Percentiles rank a stretch among this genome's conserved stretches.
phyloP scores from a whole-genome alignment of 37 sponge, comb jelly and placozoan genomes.

The Mnemiopsis leidyi region DNA sequence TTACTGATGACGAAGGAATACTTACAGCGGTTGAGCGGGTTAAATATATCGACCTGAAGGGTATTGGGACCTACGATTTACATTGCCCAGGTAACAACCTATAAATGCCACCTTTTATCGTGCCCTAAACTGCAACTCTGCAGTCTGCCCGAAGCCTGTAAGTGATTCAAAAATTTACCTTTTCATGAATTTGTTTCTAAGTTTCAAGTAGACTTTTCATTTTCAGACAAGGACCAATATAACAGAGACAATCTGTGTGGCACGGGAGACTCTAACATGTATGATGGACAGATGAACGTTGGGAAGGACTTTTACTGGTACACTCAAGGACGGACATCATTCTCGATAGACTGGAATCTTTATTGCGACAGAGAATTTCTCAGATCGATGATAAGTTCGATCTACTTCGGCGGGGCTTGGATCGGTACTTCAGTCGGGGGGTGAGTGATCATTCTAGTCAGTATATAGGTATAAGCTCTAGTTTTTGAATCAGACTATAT shows the following conservation, averaged over 20 bases:
- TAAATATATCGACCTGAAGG: background rate
- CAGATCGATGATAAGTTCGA: background rate
- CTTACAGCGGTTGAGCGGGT: background rate
- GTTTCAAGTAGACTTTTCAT: too few species aligned
- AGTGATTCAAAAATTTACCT: too few species aligned
- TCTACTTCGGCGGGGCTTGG: conserved; percentile 10
- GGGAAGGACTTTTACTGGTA: background rate
- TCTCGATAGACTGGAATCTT: background rate
- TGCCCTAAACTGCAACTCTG: too few species aligned
- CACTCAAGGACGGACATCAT: background rate
- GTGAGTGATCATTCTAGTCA: too few species aligned
- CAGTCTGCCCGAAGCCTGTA: too few species aligned
- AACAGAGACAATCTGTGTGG: conserved; percentile 15
- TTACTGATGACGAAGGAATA: background rate
- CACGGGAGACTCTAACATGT: background rate
- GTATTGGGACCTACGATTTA: background rate
- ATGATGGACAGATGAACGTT: background rate
- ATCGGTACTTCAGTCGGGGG: background rate
- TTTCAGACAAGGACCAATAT: conserved; percentile 23
- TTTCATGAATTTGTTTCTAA: too few species aligned
- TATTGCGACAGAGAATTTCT: background rate
- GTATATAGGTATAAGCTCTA: too few species aligned
- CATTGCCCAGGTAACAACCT: conserved; percentile 37
- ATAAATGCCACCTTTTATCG: too few species aligned
- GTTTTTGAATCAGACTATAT: too few species aligned